Percentiles rank a stretch among this genome's conserved stretches.
Conservation (phyloP, 2,797 vertebrate species). For the Rhinichthys osculus region DNA sequence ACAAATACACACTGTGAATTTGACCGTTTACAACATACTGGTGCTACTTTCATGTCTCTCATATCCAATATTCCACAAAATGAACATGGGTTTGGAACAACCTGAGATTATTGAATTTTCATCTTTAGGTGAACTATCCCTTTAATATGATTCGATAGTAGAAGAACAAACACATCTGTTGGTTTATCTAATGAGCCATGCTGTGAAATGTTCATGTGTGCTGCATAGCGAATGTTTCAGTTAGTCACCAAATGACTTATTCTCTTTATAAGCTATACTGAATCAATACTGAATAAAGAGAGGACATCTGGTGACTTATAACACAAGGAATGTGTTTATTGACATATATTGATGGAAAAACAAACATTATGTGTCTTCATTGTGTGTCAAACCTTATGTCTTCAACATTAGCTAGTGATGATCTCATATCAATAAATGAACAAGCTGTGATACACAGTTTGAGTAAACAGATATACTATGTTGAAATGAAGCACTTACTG, state of each 20-base stretch:
- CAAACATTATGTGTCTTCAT: neutral
- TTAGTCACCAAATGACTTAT: conserved; percentile 1
- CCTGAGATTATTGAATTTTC: neutral
- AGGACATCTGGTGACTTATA: conserved; percentile 24
- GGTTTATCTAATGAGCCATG: conserved; percentile 4
- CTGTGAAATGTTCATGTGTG: neutral
- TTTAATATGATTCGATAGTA: neutral
- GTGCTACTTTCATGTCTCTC: neutral
- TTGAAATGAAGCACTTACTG: conserved; percentile 3
- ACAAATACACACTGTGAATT: neutral
- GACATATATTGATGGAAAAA: conserved; percentile 2
- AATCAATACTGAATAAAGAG: neutral
- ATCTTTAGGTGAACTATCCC: neutral
- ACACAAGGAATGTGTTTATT: neutral
- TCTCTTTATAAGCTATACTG: neutral
- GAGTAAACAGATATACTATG: neutral
- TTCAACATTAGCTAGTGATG: neutral
- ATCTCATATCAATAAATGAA: conserved; percentile 20
- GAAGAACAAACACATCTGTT: conserved; percentile 2
- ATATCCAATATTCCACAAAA: neutral
- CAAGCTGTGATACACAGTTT: conserved; percentile 13
- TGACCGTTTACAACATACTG: neutral
- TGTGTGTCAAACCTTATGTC: neutral
- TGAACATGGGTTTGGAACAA: neutral
- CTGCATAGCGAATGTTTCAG: neutral